Conservation (phyloP, 2,888 invertebrate genomes). For the Xanthia icteritia region DNA sequence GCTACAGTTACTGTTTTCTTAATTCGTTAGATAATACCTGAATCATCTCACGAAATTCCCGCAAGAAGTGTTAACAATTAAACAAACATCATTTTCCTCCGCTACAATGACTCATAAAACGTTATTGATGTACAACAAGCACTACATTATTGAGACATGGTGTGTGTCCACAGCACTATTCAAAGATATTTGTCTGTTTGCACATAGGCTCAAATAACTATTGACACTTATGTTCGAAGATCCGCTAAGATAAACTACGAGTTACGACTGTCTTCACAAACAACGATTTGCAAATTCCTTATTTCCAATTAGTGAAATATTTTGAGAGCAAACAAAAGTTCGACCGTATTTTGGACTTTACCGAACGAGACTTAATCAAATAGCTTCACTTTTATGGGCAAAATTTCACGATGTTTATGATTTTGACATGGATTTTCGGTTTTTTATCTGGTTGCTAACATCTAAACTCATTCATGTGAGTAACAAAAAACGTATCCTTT, state of each 20-base stretch:
- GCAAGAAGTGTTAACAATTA: constrained; percentile 23
- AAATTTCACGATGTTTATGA: neutral
- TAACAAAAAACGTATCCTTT: neutral
- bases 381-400: neutral
- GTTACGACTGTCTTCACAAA: constrained; percentile 16
- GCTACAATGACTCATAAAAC: constrained; percentile 32
- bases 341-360: constrained; percentile 27
- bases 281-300: constrained; percentile 19
- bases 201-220: constrained; percentile 29
- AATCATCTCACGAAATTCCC: constrained; percentile 3
- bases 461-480: neutral
- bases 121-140: constrained; percentile 43
- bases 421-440: neutral
- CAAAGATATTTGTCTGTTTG: constrained; percentile 67
- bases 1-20: neutral
- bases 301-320: constrained; percentile 33
- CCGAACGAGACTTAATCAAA: constrained; percentile 7
- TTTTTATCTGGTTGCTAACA: too few relatives aligned
- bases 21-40: neutral
- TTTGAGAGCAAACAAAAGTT: constrained; percentile 39
- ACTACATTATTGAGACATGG: constrained; percentile 48
- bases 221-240: constrained; percentile 44
- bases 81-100: constrained; percentile 2
- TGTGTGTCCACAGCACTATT: constrained; percentile 55
- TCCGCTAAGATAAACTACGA: constrained; percentile 22